Percentiles rank a stretch among this genome's conserved stretches.
These are phyloP conservation scores for Celastrina argiolus DNA, from an alignment of 2,888 invertebrate genomes.

Conservation along the genomic window DNA sequence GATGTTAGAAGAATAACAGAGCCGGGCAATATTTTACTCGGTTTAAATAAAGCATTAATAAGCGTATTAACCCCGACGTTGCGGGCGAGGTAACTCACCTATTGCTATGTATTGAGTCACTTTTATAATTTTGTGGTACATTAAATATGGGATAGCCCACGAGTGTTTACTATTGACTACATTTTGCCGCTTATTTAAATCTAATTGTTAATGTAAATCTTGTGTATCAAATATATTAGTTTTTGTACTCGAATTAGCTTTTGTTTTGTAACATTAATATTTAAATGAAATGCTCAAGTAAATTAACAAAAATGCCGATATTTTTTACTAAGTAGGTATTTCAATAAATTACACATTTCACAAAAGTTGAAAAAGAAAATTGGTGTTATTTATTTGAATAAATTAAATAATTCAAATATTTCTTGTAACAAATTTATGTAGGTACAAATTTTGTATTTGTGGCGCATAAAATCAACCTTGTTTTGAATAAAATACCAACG, in stretches of 20 bases:
- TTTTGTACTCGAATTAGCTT: too few species aligned
- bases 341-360: not conserved
- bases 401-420: not conserved
- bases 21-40: slow-evolving; percentile 61
- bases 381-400: not conserved
- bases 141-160: not conserved
- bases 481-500: not conserved
- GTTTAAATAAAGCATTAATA: slow-evolving; percentile 60
- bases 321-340: not conserved
- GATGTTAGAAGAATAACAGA: slow-evolving; percentile 66
- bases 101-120: not conserved
- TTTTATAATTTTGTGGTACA: slow-evolving; percentile 5
- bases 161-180: not conserved
- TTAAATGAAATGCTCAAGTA: not conserved
- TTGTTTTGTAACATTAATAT: too few species aligned
- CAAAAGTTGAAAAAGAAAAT: not conserved
- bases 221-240: too few species aligned
- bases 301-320: not conserved
- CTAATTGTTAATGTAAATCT: not conserved
- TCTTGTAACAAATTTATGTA: not conserved
- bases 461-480: not conserved
- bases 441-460: not conserved
- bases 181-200: not conserved
- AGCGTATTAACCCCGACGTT: slow-evolving; percentile 41
- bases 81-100: slow-evolving; percentile 22